A percentile compares a stretch with the other conserved stretches of the same genome.
phyloP scores from a whole-genome alignment of 2,797 vertebrate species.

The Tapera naevia region DNA sequence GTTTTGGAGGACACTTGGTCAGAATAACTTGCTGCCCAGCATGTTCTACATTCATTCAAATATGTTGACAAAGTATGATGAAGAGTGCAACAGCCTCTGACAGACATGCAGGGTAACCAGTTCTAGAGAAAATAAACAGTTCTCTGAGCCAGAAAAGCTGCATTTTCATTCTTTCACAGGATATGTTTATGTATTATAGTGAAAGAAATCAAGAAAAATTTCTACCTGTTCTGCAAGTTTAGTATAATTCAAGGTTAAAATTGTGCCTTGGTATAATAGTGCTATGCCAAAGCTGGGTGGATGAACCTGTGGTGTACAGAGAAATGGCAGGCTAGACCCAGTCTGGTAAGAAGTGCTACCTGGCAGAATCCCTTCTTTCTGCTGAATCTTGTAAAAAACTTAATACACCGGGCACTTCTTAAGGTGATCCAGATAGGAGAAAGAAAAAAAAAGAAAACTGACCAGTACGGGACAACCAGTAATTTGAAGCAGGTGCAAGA shows the following conservation, averaged over 20 bases:
- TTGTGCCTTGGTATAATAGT: background rate
- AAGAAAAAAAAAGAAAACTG: background rate
- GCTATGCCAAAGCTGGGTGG: too few species aligned
- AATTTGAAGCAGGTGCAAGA: background rate
- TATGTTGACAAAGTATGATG: background rate
- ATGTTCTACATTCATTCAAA: background rate
- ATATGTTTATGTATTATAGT: background rate
- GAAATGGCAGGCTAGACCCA: background rate
- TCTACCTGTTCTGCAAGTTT: background rate
- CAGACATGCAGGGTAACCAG: rapidly evolving
- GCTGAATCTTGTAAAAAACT: background rate
- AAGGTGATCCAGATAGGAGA: background rate
- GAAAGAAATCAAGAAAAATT: background rate
- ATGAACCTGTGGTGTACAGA: background rate
- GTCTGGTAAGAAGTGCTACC: background rate
- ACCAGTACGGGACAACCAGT: background rate
- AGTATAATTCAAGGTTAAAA: background rate
- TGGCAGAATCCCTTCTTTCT: background rate
- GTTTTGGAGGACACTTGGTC: background rate
- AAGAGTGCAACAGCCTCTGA: background rate
- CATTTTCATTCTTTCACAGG: background rate
- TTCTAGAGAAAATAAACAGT: background rate
- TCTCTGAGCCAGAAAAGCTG: background rate
- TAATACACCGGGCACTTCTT: background rate
- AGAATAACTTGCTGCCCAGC: background rate